A percentile compares a stretch with the other conserved stretches of the same genome.
phyloP scores from a whole-genome alignment of 1,140 invertebrate species.

The Drosophila grimshawi region DNA sequence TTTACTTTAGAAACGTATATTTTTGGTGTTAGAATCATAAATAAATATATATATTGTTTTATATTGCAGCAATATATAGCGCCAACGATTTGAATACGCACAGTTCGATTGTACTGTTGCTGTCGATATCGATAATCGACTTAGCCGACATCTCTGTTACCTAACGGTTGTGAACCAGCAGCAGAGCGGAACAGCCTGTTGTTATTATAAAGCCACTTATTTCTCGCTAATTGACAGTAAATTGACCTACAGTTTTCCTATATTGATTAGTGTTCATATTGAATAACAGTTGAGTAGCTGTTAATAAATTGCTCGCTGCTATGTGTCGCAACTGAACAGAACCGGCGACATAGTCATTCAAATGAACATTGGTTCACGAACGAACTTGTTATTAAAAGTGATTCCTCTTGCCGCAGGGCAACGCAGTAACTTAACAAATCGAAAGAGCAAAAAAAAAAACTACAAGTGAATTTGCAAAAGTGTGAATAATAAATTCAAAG shows the following conservation, averaged over 20 bases:
- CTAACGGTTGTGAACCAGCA: too few relatives aligned
- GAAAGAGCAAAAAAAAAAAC: neutral
- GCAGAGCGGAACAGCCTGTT: too few relatives aligned
- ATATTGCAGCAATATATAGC: too few relatives aligned
- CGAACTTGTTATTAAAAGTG: conserved; percentile 32
- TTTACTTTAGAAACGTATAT: too few relatives aligned
- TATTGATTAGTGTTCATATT: too few relatives aligned
- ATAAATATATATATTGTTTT: too few relatives aligned
- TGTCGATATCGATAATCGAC: too few relatives aligned
- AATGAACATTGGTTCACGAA: neutral
- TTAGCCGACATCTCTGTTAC: too few relatives aligned
- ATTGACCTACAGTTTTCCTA: neutral
- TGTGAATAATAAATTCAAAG: conserved; percentile 4
- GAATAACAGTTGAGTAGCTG: neutral
- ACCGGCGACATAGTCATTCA: neutral
- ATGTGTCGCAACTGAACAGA: neutral
- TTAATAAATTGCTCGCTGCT: conserved; percentile 2
- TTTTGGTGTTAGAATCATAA: too few relatives aligned
- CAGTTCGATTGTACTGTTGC: too few relatives aligned
- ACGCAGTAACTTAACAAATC: neutral
- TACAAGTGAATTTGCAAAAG: conserved; percentile 24
- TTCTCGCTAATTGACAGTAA: too few relatives aligned
- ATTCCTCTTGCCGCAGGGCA: conserved; percentile 17
- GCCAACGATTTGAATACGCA: too few relatives aligned
- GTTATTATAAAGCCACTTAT: neutral